Base-by-base conservation (phyloP, 2,113 vertebrate genomes). In the Hemiscyllium ocellatum region DNA sequence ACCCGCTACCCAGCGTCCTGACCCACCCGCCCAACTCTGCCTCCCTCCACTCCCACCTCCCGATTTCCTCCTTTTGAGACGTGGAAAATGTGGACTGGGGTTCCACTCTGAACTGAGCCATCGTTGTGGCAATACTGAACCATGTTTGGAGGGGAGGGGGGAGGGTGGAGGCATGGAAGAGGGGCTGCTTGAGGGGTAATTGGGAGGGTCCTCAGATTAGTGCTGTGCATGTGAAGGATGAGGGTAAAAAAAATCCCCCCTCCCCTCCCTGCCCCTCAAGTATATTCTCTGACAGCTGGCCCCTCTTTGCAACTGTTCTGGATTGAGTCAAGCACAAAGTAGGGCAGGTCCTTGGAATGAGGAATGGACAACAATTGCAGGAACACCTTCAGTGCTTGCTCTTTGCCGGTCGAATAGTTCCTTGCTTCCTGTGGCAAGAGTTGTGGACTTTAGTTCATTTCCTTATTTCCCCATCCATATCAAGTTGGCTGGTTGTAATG, bases 251-350 rank as follows among this genome's bases (percentile, higher is more conserved):
- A 26, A 0, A n/a, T n/a, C 95, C 47, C 86, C 66, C 69, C 52
- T 56, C 17, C 42, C 3, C 52, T 56, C 17, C 42, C 3, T 42
- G 56, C 6, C 15, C n/a, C 20, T 10, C 26, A 37, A n/a, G 20
- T 19, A 83, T 17, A 42, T 47, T 47, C 80, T 42, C 80, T 2
- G 37, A 87, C 37, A 93, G 56, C 87, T n/a, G 15, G 56, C 66
- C 68, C 17, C 24, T 0, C 26, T 94, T 3, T 52, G 65, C 95
- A 26, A 50, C 13, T 22, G 65, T 42, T 89, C 26, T 24, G 96
- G 85, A 91, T 10, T 5, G 66, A n/a, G 42, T 13, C 2, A 78
- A 97, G 96, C 96, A 96, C 96, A 20, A 20, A 66, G 56, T 56
- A 1, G 26, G 52, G 24, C 56, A 66, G 89, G 26, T 24, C 50